Conservation (phyloP, 2,797 vertebrate species). For the Eleutherodactylus coqui region DNA sequence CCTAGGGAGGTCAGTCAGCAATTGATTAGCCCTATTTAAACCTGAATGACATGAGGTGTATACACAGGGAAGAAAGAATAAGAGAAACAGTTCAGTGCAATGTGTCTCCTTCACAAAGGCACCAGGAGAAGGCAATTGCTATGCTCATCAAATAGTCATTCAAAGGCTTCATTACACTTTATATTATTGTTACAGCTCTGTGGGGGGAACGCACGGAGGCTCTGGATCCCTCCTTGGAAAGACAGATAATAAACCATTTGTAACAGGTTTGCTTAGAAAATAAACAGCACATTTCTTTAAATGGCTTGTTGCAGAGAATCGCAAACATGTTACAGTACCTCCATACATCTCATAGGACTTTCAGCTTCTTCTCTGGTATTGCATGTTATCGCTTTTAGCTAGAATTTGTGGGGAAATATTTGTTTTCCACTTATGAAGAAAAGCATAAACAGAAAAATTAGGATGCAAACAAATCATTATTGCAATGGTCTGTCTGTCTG, state of each 20-base stretch:
- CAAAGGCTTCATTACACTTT: slow-evolving; percentile 55
- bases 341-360: too few relatives aligned
- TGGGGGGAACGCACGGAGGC: slow-evolving; percentile 11
- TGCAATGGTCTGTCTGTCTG: background rate
- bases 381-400: background rate
- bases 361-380: background rate
- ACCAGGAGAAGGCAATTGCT: slow-evolving; percentile 51
- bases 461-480: background rate
- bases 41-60: slow-evolving; percentile 66
- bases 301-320: background rate
- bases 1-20: slow-evolving; percentile 61
- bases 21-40: slow-evolving; percentile 54
- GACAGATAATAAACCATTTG: slow-evolving; percentile 50
- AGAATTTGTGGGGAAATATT: background rate
- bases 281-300: slow-evolving; percentile 48
- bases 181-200: slow-evolving; percentile 49
- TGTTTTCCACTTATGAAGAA: background rate
- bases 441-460: background rate
- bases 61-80: slow-evolving; percentile 52
- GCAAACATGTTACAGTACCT: too few relatives aligned
- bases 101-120: slow-evolving; percentile 15
- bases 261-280: slow-evolving; percentile 46
- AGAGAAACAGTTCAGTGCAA: slow-evolving; percentile 6
- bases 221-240: slow-evolving; percentile 39
- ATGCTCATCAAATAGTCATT: slow-evolving; percentile 58